These are phyloP conservation scores for Rhizoglyphus robini DNA, from an alignment of 1,140 invertebrate species.

Conservation along the genomic window DNA sequence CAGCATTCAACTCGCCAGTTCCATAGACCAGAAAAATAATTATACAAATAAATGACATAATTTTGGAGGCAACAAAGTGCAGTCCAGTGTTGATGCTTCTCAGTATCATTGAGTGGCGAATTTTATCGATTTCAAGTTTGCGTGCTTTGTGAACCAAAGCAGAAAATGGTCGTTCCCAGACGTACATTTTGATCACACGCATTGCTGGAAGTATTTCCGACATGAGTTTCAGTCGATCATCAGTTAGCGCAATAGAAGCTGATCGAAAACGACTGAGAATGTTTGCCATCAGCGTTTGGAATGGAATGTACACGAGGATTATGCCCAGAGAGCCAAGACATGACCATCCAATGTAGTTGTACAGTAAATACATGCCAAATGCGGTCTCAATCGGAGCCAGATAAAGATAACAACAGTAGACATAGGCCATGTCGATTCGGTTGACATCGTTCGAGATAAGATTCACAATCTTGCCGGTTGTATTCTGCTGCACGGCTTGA, in stretches of 20 bases:
- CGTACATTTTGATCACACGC: too few relatives aligned
- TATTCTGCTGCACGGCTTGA: not conserved
- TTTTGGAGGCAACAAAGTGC: slow-evolving; percentile 42
- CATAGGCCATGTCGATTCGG: not conserved
- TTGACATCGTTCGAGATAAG: not conserved
- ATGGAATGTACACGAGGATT: not conserved
- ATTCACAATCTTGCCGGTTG: too few relatives aligned
- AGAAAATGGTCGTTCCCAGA: not conserved
- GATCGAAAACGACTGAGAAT: slow-evolving; percentile 33
- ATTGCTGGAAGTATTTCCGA: too few relatives aligned
- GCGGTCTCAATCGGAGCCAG: slow-evolving; percentile 46
- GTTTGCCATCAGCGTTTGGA: slow-evolving; percentile 11
- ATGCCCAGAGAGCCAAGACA: not conserved
- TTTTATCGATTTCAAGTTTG: not conserved
- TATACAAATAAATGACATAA: slow-evolving; percentile 55
- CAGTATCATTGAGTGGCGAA: slow-evolving; percentile 35
- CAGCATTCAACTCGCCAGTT: too few relatives aligned
- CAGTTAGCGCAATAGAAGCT: slow-evolving; percentile 53
- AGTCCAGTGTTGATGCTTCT: slow-evolving; percentile 47
- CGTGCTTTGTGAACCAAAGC: not conserved
- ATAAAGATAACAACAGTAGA: not conserved
- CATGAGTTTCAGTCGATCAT: slow-evolving; percentile 69
- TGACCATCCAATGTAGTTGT: not conserved
- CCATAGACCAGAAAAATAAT: slow-evolving; percentile 50
- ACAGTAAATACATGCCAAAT: slow-evolving; percentile 31